phyloP scores from a whole-genome alignment of 2,797 vertebrate species.

The Paratrypauchen microcephalus region DNA sequence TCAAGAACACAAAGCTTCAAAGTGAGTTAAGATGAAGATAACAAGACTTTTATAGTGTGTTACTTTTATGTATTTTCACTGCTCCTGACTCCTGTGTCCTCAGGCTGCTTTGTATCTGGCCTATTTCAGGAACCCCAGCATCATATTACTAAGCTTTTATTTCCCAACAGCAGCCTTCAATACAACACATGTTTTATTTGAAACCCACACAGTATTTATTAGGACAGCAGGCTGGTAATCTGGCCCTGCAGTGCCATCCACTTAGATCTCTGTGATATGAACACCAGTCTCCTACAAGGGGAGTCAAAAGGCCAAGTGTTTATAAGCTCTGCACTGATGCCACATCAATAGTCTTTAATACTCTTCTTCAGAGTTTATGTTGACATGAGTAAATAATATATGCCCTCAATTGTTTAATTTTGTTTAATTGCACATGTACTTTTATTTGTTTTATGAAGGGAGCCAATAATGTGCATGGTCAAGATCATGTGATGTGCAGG shows the following conservation, averaged over 20 bases:
- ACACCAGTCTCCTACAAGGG: slow-evolving; percentile 15
- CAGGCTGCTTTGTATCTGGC: slow-evolving; percentile 33
- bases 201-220: slow-evolving; percentile 42
- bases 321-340: slow-evolving; percentile 17
- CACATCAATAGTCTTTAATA: slow-evolving; percentile 38
- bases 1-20: not conserved
- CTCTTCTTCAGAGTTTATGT: slow-evolving; percentile 35
- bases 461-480: too few relatives aligned
- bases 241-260: slow-evolving; percentile 37
- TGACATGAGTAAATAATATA: too few relatives aligned
- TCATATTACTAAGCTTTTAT: slow-evolving; percentile 50
- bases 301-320: slow-evolving; percentile 7
- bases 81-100: slow-evolving; percentile 21
- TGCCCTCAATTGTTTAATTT: too few relatives aligned
- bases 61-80: not conserved
- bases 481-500: too few relatives aligned
- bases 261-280: slow-evolving; percentile 46
- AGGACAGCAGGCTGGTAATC: slow-evolving; percentile 50
- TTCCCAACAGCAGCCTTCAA: slow-evolving; percentile 52
- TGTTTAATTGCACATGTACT: too few relatives aligned
- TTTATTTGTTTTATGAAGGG: too few relatives aligned
- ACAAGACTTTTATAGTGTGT: not conserved
- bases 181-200: slow-evolving; percentile 39
- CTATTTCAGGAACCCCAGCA: slow-evolving; percentile 53
- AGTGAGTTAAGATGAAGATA: not conserved